Evolutionary conservation across 2,797 vertebrate genomes (phyloP), one percentile per base, ranked within the genome.

Genomic region (Lutjanus campechanus): DNA sequence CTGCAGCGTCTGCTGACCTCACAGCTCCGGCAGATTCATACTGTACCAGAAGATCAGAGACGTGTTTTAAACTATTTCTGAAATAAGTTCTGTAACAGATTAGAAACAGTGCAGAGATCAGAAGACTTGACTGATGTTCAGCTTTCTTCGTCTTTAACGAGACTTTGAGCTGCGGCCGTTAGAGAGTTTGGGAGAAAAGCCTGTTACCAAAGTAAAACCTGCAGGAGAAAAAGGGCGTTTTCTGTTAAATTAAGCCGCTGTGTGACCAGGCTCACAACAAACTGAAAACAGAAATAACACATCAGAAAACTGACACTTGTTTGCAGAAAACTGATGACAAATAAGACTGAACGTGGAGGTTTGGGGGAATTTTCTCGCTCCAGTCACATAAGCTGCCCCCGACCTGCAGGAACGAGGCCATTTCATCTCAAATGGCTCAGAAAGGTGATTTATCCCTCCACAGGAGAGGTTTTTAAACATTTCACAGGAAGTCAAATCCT

Each of bases 381-480:
- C 8, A 11, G 56, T 53, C 56, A 11, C 46, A 3, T 0, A 46
- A 66, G 49, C n/a, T 12, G 66, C 50, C 22, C 25, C 29, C 20
- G 12, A 59, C 29, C 20, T 2, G 44, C 25, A 69, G 54, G n/a
- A 55, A 36, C 29, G 29, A 36, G 7, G 49, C 49, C 7, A 16
- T 55, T 49, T 69, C 29, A 69, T n/a, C 54, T 65, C 16, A 54
- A 58, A 54, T 46, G 53, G 55, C 25, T 80, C 36, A 50, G 46
- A 51, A 40, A 73, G 8, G 41, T 55, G 1, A 69, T 69, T 53
- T 65, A 60, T 60, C 69, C 29, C 55, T 66, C 71, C 65, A 63
- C 69, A 17, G 47, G 62, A 49, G 41, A 66, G 12, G 59, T 60
- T 11, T 83, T 74, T 78, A 78, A 83, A 73, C 54, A 46, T 56